These are phyloP conservation scores for Pseudochromis fuscus DNA, from an alignment of 2,797 vertebrate species.

Conservation along the genomic window DNA sequence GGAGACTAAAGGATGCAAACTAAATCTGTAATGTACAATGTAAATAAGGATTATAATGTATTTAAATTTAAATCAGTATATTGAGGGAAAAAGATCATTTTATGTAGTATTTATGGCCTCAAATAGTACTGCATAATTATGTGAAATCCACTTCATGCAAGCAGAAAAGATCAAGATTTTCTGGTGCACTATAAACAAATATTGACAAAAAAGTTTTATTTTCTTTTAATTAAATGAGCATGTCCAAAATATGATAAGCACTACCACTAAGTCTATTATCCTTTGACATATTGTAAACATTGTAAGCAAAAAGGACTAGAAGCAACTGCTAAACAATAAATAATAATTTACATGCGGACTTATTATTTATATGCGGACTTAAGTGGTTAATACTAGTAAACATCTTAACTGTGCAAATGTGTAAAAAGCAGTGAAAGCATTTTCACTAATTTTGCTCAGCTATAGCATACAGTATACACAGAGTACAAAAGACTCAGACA, in stretches of 20 bases:
- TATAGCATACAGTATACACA: background rate
- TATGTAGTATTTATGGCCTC: constrained; percentile 12
- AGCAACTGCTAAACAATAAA: background rate
- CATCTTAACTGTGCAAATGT: background rate
- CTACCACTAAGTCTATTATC: background rate
- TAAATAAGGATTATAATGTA: constrained; percentile 4
- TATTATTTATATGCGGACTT: too few species aligned
- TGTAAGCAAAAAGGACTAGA: background rate
- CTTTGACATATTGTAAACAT: background rate
- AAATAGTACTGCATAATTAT: background rate
- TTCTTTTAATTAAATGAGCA: background rate
- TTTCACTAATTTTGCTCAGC: too few species aligned
- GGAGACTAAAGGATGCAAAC: constrained; percentile 5
- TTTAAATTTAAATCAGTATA: background rate
- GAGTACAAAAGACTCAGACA: background rate
- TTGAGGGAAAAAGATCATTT: background rate
- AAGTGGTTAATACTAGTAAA: background rate
- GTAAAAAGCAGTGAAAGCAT: too few species aligned
- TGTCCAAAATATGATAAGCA: background rate
- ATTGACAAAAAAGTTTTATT: too few species aligned
- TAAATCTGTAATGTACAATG: constrained; percentile 1
- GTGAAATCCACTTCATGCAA: background rate
- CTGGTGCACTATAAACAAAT: background rate
- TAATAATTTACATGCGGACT: too few species aligned
- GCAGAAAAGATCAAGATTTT: background rate